A percentile compares a stretch with the other conserved stretches of the same genome.
phyloP scores from a whole-genome alignment of 2,888 invertebrate genomes.

The Cacoxenus indagator region DNA sequence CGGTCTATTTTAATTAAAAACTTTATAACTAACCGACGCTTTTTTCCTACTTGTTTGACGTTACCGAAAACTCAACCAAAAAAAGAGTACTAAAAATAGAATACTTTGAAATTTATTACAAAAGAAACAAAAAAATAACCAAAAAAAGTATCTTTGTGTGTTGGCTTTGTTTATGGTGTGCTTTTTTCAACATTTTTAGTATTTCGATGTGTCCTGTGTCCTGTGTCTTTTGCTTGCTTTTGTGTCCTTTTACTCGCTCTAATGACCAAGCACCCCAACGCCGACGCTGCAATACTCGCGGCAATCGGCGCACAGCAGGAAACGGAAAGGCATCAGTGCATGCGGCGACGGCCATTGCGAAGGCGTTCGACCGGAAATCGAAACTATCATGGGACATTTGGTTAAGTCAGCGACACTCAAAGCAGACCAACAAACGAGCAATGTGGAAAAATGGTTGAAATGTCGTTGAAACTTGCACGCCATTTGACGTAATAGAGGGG shows the following conservation, averaged over 20 bases:
- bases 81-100: not conserved
- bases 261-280: slow-evolving; percentile 6
- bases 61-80: not conserved
- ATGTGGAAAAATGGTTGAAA: not conserved
- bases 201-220: not conserved
- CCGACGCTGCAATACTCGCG: not conserved
- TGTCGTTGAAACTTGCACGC: slow-evolving; percentile 10
- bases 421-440: not conserved
- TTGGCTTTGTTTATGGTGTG: slow-evolving; percentile 4
- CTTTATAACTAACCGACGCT: not conserved
- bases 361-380: slow-evolving; percentile 20
- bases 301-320: not conserved
- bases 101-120: slow-evolving; percentile 15
- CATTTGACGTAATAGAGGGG: too few relatives aligned
- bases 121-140: not conserved
- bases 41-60: not conserved
- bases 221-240: not conserved
- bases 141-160: not conserved
- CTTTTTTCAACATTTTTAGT: not conserved
- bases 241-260: slow-evolving; percentile 14
- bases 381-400: slow-evolving; percentile 23
- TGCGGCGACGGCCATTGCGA: not conserved
- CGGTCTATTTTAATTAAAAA: slow-evolving; percentile 20
- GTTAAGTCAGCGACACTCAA: slow-evolving; percentile 17
- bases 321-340: not conserved